Percentiles rank a stretch among this genome's conserved stretches.
phyloP scores from a whole-genome alignment of 2,113 vertebrate genomes.

The Anseranas semipalmata region DNA sequence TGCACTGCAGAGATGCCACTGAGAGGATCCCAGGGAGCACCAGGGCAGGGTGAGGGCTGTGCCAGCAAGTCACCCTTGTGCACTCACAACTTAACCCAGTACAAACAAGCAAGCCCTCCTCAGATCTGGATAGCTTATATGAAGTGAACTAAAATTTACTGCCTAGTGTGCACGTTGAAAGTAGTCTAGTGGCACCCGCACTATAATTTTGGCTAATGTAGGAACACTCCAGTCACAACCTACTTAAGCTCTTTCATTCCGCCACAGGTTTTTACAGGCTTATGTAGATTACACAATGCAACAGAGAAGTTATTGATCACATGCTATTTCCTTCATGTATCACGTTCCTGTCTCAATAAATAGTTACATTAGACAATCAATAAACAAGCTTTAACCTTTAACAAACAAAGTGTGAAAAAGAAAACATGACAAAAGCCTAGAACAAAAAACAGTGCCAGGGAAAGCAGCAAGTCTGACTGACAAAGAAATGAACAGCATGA shows the following conservation, averaged over 20 bases:
- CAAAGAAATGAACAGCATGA: neutral
- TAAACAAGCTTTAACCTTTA: neutral
- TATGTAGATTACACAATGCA: neutral
- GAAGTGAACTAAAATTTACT: neutral
- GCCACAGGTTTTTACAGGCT: neutral
- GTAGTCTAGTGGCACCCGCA: neutral
- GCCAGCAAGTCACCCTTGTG: neutral
- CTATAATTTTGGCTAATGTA: neutral
- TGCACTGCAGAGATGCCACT: neutral
- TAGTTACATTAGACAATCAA: neutral
- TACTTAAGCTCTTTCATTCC: neutral
- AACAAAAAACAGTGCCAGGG: neutral
- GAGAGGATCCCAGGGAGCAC: neutral
- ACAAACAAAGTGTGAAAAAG: neutral
- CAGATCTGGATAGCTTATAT: neutral
- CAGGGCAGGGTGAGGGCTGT: neutral
- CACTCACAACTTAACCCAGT: neutral
- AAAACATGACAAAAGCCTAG: neutral
- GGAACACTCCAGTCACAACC: neutral
- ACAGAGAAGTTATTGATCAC: neutral
- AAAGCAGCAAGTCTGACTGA: neutral
- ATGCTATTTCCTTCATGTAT: neutral
- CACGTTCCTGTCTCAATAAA: neutral
- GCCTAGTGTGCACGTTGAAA: neutral
- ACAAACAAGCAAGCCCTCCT: neutral